Evolutionary conservation across 2,888 invertebrate species (phyloP).

Genomic region (Sphecodes monilicornis): DNA sequence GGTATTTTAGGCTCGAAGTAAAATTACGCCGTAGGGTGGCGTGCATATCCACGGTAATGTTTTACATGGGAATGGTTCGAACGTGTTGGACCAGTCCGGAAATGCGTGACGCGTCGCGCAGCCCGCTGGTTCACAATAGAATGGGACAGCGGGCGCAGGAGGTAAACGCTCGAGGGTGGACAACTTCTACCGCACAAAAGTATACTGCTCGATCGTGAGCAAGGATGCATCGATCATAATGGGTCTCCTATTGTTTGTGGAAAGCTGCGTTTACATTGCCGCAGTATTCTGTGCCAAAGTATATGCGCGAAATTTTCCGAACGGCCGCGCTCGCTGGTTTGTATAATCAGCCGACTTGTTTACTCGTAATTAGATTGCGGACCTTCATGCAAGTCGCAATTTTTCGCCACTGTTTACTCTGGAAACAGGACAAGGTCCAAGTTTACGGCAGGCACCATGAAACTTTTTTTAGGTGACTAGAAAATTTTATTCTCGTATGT

Average conservation of each 20-base stretch:
- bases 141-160: slow-evolving; percentile 13
- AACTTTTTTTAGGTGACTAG: background rate
- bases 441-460: background rate
- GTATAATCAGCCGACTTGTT: slow-evolving; percentile 6
- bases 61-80: slow-evolving; percentile 48
- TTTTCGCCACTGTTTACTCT: background rate
- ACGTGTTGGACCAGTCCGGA: slow-evolving; percentile 50
- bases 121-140: slow-evolving; percentile 38
- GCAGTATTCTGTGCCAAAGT: background rate
- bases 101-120: slow-evolving; percentile 54
- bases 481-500: no score
- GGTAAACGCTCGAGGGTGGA: slow-evolving; percentile 20
- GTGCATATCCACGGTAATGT: slow-evolving; percentile 8
- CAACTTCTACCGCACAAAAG: slow-evolving; percentile 13
- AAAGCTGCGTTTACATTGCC: background rate
- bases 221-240: slow-evolving; percentile 21
- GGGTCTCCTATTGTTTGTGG: slow-evolving; percentile 1
- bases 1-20: slow-evolving; percentile 20
- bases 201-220: slow-evolving; percentile 18
- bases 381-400: background rate
- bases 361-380: background rate
- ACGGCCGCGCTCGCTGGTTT: background rate
- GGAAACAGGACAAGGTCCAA: background rate
- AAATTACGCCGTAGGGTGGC: slow-evolving; percentile 34
- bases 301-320: background rate